phyloP scores from a whole-genome alignment of 2,888 invertebrate species.

The Thelaira solivaga region DNA sequence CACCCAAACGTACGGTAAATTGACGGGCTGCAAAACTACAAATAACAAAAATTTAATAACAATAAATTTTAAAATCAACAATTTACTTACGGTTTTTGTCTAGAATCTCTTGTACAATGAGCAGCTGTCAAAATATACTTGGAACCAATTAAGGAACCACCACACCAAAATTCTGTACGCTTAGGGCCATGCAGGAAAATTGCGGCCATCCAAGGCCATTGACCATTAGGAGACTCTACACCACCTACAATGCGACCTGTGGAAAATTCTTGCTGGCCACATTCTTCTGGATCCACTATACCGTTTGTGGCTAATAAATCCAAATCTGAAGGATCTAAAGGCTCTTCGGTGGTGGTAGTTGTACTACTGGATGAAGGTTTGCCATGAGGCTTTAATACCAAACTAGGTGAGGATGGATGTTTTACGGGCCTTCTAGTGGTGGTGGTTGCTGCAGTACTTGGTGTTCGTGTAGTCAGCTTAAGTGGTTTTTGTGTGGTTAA shows the following conservation, averaged over 20 bases:
- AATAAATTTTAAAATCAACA: background rate
- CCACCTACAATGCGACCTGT: constrained; percentile 95
- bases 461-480: constrained; percentile 70
- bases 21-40: constrained; percentile 90
- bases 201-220: constrained; percentile 98
- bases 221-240: constrained; percentile 87
- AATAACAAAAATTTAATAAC: background rate
- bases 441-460: constrained; percentile 74
- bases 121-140: constrained; percentile 91
- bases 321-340: constrained; percentile 68
- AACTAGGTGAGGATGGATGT: constrained; percentile 69
- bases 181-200: constrained; percentile 92
- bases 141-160: constrained; percentile 90
- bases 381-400: constrained; percentile 74
- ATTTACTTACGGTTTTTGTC: constrained; percentile 89
- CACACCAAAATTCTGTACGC: constrained; percentile 95
- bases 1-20: constrained; percentile 92
- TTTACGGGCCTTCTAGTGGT: constrained; percentile 73
- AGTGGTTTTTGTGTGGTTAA: constrained; percentile 73
- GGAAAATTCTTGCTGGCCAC: constrained; percentile 89
- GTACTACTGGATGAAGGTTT: constrained; percentile 77
- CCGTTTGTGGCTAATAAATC: constrained; percentile 68
- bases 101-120: constrained; percentile 93
- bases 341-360: constrained; percentile 78
- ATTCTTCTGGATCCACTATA: constrained; percentile 79